These are phyloP conservation scores for Macropus fuliginosus DNA, from an alignment of 2,797 vertebrate genomes.

Conservation along the genomic window DNA sequence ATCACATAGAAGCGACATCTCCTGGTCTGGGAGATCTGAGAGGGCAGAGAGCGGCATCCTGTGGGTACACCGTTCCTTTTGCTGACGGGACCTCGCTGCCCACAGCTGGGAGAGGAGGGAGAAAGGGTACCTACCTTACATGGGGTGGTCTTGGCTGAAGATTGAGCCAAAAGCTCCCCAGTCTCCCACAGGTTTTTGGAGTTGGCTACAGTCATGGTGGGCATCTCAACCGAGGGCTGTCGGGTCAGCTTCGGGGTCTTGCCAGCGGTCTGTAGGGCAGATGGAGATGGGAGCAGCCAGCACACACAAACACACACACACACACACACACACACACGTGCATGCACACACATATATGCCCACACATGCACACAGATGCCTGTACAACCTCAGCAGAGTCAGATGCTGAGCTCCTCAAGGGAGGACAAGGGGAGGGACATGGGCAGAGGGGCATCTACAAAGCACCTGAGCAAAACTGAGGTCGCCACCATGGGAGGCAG, in stretches of 20 bases:
- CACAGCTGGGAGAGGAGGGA: neutral
- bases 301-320: too few species aligned
- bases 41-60: neutral
- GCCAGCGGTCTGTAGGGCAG: conserved; percentile 85
- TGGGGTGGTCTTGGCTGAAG: conserved; percentile 65
- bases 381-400: too few species aligned
- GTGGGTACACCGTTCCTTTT: too few species aligned
- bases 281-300: neutral
- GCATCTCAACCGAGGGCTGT: conserved; percentile 87
- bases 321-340: too few species aligned
- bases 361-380: too few species aligned
- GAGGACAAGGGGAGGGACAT: too few species aligned
- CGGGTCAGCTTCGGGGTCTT: conserved; percentile 84
- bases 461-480: too few species aligned
- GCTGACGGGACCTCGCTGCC: neutral
- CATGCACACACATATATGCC: too few species aligned
- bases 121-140: conserved; percentile 86
- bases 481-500: too few species aligned
- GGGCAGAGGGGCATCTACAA: too few species aligned
- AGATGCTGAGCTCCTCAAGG: too few species aligned
- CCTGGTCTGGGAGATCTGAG: neutral
- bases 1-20: neutral
- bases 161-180: conserved; percentile 88
- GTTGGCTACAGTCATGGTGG: conserved; percentile 88
- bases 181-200: conserved; percentile 93